Base-by-base conservation (phyloP, 2,113 vertebrate species). In the Strix aluco region DNA sequence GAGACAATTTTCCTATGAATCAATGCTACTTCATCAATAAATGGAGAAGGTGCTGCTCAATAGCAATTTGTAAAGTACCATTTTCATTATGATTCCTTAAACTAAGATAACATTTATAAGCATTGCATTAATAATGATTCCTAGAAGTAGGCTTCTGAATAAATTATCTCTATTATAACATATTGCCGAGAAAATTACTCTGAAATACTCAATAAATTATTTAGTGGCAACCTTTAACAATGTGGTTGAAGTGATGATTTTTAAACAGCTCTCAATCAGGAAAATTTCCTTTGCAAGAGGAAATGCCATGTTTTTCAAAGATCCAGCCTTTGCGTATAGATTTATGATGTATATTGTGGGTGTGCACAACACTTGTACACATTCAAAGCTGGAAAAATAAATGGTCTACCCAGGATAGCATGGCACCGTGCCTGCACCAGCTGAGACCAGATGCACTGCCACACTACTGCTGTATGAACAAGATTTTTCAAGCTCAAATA, bases 21-120 rank as follows among this genome's bases (percentile, higher is more conserved):
- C 71, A 61, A 27, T 62, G 21, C 14, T 92, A 63, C 69, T 96
- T 97, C 81, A 89, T 96, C 86, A 94, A 86, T 96, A 97, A 96
- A 94, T 85, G 70, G 83, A 94, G 79, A 97, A 81, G 49, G 10
- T 81, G 29, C 11, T 77, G 36, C 72, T 63, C 92, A 96, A 51
- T 25, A 52, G 58, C 51, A 90, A 82, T 58, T 90, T 75, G 5
- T 42, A 55, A 92, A 86, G 55, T 88, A 87, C 29, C 13, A 82
- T 87, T 86, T 88, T 55, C 61, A 69, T 69, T 82, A 75, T 62
- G 13, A 59, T 71, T 69, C 62, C 52, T 92, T 94, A 92, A 84
- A 88, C 34, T 81, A 92, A 80, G 42, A 62, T 67, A 95, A 80
- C 52, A 54, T 94, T 92, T 90, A 80, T 87, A 92, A 89, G 52